phyloP scores from a whole-genome alignment of 2,888 invertebrate species.

The Serripes groenlandicus region DNA sequence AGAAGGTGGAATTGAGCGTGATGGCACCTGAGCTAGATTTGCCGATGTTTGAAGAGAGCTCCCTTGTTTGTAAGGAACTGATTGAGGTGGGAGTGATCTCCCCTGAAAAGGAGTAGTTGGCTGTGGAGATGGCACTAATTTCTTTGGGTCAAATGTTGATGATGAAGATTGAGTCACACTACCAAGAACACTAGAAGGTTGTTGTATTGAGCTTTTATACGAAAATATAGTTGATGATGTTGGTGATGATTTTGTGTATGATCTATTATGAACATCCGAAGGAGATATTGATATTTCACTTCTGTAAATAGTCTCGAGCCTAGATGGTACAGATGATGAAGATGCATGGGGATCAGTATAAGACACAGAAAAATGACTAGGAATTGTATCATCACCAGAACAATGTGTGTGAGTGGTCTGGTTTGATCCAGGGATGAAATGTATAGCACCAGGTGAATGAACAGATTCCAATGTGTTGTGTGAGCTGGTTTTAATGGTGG shows the following conservation, averaged over 20 bases:
- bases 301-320: neutral
- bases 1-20: constrained; percentile 44
- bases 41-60: constrained; percentile 23
- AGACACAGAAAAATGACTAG: neutral
- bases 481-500: neutral
- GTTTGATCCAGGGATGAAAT: neutral
- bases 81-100: constrained; percentile 4
- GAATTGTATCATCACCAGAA: neutral
- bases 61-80: constrained; percentile 17
- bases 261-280: neutral
- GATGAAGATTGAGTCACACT: neutral
- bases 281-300: neutral
- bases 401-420: neutral
- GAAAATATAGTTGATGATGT: neutral
- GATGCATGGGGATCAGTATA: neutral
- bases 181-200: neutral
- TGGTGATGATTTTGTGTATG: neutral
- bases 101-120: neutral
- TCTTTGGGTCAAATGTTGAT: constrained; percentile 3
- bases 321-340: neutral
- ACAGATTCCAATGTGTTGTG: constrained; percentile 36
- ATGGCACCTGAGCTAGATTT: constrained; percentile 10
- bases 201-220: neutral
- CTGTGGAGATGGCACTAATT: neutral
- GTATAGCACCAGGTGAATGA: constrained; percentile 18